Percentiles rank a stretch among this genome's conserved stretches.
These are phyloP conservation scores for Sebastes hubbsi DNA, from an alignment of 2,797 vertebrate genomes.

Conservation along the genomic window DNA sequence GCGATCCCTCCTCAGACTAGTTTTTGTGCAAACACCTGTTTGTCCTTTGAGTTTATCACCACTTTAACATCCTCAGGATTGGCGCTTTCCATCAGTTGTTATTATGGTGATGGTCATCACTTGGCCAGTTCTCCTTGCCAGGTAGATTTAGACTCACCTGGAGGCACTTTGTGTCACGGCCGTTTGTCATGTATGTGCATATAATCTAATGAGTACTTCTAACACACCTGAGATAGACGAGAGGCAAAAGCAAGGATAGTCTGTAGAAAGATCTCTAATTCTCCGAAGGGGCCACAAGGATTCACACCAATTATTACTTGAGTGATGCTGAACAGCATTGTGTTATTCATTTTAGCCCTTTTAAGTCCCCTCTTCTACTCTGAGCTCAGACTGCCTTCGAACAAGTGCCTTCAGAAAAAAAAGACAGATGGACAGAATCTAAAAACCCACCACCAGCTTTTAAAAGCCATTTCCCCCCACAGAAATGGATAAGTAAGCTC, in stretches of 20 bases:
- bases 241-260: slow-evolving; percentile 63
- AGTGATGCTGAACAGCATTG: slow-evolving; percentile 59
- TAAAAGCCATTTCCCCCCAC: slow-evolving; percentile 50
- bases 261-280: slow-evolving; percentile 54
- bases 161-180: slow-evolving; percentile 86
- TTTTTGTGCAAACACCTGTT: slow-evolving; percentile 24
- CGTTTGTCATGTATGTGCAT: slow-evolving; percentile 74
- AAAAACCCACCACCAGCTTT: slow-evolving; percentile 80
- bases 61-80: background rate
- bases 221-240: slow-evolving; percentile 82
- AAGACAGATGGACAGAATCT: slow-evolving; percentile 73
- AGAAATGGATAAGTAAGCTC: slow-evolving; percentile 71
- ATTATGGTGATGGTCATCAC: slow-evolving; percentile 68
- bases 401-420: slow-evolving; percentile 62
- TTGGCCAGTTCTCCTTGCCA: slow-evolving; percentile 73
- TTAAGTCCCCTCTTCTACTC: slow-evolving; percentile 76
- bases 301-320: slow-evolving; percentile 76
- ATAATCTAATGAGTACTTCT: slow-evolving; percentile 58
- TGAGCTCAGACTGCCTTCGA: slow-evolving; percentile 49
- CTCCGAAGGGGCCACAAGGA: slow-evolving; percentile 62
- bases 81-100: slow-evolving; percentile 24
- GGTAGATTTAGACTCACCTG: slow-evolving; percentile 59
- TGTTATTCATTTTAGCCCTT: slow-evolving; percentile 86
- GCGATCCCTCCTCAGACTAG: background rate
- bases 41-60: slow-evolving; percentile 2